Evolutionary conservation across 2,113 vertebrate genomes (phyloP).

Genomic region (Mungos mungo): DNA sequence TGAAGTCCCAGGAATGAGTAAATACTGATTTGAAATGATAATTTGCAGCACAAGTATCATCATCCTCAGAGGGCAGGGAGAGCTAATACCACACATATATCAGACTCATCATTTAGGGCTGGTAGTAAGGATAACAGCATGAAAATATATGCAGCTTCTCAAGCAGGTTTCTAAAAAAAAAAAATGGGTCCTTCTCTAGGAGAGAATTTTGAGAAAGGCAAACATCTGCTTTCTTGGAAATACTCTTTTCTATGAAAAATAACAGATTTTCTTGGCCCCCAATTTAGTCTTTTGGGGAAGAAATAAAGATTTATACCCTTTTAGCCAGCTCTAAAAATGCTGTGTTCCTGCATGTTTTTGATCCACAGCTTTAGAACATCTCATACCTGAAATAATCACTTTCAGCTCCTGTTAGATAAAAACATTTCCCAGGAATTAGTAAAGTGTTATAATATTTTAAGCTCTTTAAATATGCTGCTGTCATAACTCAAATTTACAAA

Average conservation of each 20-base stretch:
- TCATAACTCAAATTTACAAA: not conserved
- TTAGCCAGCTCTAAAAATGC: not conserved
- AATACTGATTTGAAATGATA: not conserved
- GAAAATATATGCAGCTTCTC: not conserved
- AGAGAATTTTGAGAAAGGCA: not conserved
- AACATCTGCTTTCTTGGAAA: not conserved
- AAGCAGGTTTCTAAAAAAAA: not conserved
- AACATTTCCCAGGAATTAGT: not conserved
- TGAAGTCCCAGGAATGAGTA: not conserved
- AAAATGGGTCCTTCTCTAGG: not conserved
- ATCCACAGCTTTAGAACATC: not conserved
- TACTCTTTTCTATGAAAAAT: not conserved
- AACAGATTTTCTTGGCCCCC: not conserved
- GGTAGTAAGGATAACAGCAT: not conserved
- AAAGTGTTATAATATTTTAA: not conserved
- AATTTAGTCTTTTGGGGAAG: not conserved
- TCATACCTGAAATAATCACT: not conserved
- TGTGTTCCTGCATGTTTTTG: not conserved
- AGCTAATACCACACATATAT: not conserved
- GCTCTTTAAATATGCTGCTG: not conserved
- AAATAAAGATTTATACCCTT: not conserved
- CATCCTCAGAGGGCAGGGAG: not conserved
- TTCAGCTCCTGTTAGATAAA: not conserved
- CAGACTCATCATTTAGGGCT: not conserved
- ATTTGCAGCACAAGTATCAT: not conserved